A percentile compares a stretch with the other conserved stretches of the same genome.
phyloP scores from a whole-genome alignment of 2,113 vertebrate species.

The Lampris incognitus region DNA sequence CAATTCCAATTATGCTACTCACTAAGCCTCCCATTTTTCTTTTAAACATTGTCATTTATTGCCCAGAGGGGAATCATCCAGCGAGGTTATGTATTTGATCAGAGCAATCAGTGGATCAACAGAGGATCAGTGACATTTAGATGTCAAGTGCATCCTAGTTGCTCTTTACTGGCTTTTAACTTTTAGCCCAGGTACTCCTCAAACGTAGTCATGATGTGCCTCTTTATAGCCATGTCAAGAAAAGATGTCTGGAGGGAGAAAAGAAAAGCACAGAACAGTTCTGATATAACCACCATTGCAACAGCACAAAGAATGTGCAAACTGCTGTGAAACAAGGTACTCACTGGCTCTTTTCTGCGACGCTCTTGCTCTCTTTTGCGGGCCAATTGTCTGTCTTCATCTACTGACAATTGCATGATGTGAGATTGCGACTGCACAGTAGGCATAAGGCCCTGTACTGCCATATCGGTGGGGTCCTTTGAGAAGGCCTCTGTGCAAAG shows the following conservation, averaged over 20 bases:
- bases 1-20: neutral
- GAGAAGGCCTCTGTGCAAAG: conserved; percentile 41
- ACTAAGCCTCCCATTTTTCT: neutral
- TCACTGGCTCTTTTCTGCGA: conserved; percentile 89
- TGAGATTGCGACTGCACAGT: conserved; percentile 50
- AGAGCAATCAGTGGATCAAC: neutral
- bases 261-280: conserved; percentile 14
- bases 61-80: neutral
- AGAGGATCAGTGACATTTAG: neutral
- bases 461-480: conserved; percentile 46
- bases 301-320: neutral
- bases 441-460: conserved; percentile 27
- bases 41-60: neutral
- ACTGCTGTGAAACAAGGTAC: conserved; percentile 53
- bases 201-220: conserved; percentile 91
- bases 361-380: conserved; percentile 91
- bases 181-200: conserved; percentile 88
- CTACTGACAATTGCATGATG: conserved; percentile 40
- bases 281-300: neutral
- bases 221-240: conserved; percentile 90
- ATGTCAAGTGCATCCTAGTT: neutral
- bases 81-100: neutral
- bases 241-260: conserved; percentile 82
- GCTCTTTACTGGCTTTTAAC: neutral
- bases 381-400: conserved; percentile 84